Evolutionary conservation across 2,888 invertebrate genomes (phyloP).

Genomic region (Megalurothrips usitatus): DNA sequence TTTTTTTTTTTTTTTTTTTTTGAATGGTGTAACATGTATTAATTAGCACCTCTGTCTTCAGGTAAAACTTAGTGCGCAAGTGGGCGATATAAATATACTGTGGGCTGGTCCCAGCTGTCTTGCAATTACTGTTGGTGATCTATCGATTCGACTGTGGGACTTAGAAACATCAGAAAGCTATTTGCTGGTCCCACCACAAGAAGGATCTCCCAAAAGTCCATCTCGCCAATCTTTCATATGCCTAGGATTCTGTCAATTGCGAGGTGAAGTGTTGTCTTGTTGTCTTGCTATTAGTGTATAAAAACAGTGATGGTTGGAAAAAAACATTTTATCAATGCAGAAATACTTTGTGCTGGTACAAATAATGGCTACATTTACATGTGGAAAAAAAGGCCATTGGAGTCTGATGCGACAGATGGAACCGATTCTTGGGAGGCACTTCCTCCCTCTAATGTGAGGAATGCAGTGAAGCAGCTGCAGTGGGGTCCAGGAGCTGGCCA

Average conservation of each 20-base stretch:
- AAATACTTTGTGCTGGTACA: constrained; percentile 84
- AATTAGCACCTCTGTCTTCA: constrained; percentile 40
- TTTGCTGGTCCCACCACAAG: constrained; percentile 61
- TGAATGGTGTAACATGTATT: constrained; percentile 28
- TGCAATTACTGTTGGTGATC: constrained; percentile 71
- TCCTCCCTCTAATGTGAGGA: constrained; percentile 54
- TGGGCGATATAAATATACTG: constrained; percentile 53
- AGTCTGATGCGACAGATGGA: constrained; percentile 42
- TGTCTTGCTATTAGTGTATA: too few relatives aligned
- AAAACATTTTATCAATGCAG: constrained; percentile 42
- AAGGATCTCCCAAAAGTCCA: constrained; percentile 44
- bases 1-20: constrained; percentile 28
- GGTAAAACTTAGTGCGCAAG: constrained; percentile 74
- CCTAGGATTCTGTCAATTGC: constrained; percentile 44
- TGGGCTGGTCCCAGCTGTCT: constrained; percentile 69
- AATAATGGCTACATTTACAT: constrained; percentile 84
- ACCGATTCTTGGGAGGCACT: constrained; percentile 77
- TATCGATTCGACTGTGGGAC: constrained; percentile 86
- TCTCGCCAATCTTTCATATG: constrained; percentile 40
- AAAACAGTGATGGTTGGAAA: background rate
- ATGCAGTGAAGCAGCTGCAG: constrained; percentile 46
- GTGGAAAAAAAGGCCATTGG: constrained; percentile 58
- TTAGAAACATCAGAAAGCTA: constrained; percentile 90
- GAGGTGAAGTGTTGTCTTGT: constrained; percentile 43
- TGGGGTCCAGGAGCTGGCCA: constrained; percentile 67